Conservation (phyloP, 2,888 invertebrate genomes). For the Archaeoteleia sp. region DNA sequence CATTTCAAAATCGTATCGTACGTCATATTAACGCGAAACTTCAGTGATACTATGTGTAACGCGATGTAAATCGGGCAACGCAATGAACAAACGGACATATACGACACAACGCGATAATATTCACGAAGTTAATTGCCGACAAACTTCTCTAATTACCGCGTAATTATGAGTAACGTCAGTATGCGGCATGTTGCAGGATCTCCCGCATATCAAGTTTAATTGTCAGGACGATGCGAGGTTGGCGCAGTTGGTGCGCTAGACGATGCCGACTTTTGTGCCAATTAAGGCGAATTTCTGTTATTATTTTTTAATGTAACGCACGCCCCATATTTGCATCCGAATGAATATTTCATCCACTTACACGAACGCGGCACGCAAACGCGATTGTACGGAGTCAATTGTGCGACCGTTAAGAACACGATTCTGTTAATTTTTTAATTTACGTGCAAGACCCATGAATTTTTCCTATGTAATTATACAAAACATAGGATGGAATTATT, state of each 20-base stretch:
- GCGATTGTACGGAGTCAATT: constrained; percentile 15
- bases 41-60: neutral
- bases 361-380: constrained; percentile 20
- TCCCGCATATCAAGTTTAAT: constrained; percentile 67
- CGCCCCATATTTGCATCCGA: constrained; percentile 65
- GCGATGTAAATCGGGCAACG: constrained; percentile 20
- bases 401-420: constrained; percentile 13
- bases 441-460: constrained; percentile 20
- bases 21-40: constrained; percentile 41
- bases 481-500: constrained; percentile 26
- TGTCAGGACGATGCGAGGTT: constrained; percentile 53
- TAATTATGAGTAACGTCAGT: constrained; percentile 64
- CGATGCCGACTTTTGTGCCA: constrained; percentile 63
- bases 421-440: constrained; percentile 48
- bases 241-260: constrained; percentile 18
- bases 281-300: constrained; percentile 70
- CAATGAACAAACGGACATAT: constrained; percentile 19
- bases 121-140: constrained; percentile 69
- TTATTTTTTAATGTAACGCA: constrained; percentile 67
- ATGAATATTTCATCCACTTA: constrained; percentile 64
- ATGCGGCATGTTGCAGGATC: constrained; percentile 58
- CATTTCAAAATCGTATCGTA: constrained; percentile 25
- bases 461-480: constrained; percentile 20
- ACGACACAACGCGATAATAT: constrained; percentile 60
- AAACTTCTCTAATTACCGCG: constrained; percentile 71